These are phyloP conservation scores for Trichacis sp. DNA, from an alignment of 2,888 invertebrate genomes.

Conservation along the genomic window DNA sequence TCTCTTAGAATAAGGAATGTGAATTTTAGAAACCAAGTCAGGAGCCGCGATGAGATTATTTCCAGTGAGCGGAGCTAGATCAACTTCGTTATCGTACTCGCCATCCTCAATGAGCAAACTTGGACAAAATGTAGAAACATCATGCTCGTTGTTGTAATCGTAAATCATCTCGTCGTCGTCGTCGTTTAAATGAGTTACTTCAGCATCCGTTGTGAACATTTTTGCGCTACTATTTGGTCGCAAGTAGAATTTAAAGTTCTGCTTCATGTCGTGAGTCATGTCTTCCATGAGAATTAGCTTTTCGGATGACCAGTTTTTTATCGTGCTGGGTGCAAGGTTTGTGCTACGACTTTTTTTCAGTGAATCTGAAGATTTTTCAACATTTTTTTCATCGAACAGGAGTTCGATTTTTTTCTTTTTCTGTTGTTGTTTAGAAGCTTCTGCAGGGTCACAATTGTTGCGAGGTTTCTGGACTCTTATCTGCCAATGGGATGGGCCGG, in stretches of 20 bases:
- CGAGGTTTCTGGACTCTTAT: slow-evolving; percentile 66
- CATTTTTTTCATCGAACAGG: slow-evolving; percentile 25
- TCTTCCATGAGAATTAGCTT: slow-evolving; percentile 49
- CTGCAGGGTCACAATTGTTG: slow-evolving; percentile 16
- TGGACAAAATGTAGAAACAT: slow-evolving; percentile 71
- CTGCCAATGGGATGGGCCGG: slow-evolving; percentile 88
- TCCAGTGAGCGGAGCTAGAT: slow-evolving; percentile 64
- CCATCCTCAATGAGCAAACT: slow-evolving; percentile 53
- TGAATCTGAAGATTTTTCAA: slow-evolving; percentile 1
- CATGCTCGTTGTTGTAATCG: slow-evolving; percentile 72
- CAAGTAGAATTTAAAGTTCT: slow-evolving; percentile 40
- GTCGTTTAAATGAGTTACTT: slow-evolving; percentile 48
- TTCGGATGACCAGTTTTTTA: slow-evolving; percentile 51
- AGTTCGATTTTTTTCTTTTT: slow-evolving; percentile 46
- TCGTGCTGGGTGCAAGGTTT: slow-evolving; percentile 38
- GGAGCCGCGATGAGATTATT: slow-evolving; percentile 78
- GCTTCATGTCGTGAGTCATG: slow-evolving; percentile 39
- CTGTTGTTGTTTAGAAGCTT: slow-evolving; percentile 15
- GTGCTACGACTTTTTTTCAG: slow-evolving; percentile 9
- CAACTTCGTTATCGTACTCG: slow-evolving; percentile 41
- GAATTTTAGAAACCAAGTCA: slow-evolving; percentile 75
- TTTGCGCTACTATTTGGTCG: slow-evolving; percentile 20
- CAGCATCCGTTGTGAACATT: slow-evolving; percentile 3
- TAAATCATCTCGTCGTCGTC: slow-evolving; percentile 68
- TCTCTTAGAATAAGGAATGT: slow-evolving; percentile 83